A percentile compares a stretch with the other conserved stretches of the same genome.
phyloP scores from a whole-genome alignment of 2,113 vertebrate species.

The Albula goreensis region DNA sequence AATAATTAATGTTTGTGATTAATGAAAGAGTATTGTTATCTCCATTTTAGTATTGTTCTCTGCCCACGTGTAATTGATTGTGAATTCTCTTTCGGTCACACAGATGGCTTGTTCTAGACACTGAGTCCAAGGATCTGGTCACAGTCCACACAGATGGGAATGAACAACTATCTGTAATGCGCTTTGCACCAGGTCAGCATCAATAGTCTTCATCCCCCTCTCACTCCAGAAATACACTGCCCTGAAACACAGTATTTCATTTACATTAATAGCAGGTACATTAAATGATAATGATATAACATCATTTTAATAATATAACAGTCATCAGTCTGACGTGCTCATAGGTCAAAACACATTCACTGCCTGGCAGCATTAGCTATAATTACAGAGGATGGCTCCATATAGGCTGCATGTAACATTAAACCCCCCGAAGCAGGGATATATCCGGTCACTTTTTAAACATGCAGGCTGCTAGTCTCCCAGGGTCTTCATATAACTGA shows the following conservation, averaged over 20 bases:
- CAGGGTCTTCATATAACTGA: neutral
- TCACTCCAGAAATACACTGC: neutral
- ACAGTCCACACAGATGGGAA: constrained; percentile 97
- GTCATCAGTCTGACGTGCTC: neutral
- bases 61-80: neutral
- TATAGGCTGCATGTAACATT: neutral
- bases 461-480: neutral
- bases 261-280: neutral
- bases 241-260: neutral
- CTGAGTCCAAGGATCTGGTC: constrained; percentile 93
- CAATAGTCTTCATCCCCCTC: neutral
- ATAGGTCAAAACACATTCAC: neutral
- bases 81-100: constrained; percentile 34
- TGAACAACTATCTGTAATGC: constrained; percentile 93
- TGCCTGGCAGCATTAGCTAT: neutral
- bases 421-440: neutral
- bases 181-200: constrained; percentile 86
- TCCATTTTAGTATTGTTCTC: neutral
- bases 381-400: neutral
- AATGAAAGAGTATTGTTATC: neutral
- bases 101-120: constrained; percentile 98
- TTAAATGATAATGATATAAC: neutral
- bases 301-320: neutral
- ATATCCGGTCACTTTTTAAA: no score
- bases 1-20: neutral